phyloP scores from a whole-genome alignment of 30 jellyfish, hydroid and myxozoan species.

The Rhopilema esculentum region DNA sequence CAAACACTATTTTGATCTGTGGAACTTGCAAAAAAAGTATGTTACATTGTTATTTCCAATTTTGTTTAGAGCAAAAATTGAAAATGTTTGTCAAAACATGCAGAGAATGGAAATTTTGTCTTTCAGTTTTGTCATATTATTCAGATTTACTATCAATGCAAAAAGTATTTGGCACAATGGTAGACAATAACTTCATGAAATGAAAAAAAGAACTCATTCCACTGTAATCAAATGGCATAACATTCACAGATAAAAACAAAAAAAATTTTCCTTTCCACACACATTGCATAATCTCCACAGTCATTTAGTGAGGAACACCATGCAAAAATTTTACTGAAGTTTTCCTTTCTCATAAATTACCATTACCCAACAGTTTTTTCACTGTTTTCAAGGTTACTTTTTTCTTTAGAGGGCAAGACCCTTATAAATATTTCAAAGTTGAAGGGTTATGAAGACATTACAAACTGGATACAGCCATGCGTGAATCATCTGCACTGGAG shows the following conservation, averaged over 20 bases:
- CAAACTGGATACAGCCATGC: slow-evolving; percentile 33
- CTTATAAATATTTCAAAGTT: slow-evolving; percentile 31
- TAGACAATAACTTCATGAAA: neutral
- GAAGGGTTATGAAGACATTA: slow-evolving; percentile 4
- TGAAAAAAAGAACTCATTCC: neutral
- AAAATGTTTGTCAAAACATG: neutral
- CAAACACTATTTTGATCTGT: slow-evolving; percentile 37
- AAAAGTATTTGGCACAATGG: neutral
- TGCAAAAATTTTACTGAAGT: too few relatives aligned
- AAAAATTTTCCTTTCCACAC: neutral
- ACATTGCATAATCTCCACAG: neutral
- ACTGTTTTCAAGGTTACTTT: neutral
- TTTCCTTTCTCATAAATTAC: neutral
- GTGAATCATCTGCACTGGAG: slow-evolving; percentile 42
- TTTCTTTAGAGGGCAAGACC: neutral
- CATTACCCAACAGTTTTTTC: neutral
- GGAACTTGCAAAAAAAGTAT: slow-evolving; percentile 33
- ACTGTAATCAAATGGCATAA: neutral
- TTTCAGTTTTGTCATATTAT: neutral
- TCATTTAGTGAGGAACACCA: neutral
- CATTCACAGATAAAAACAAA: neutral
- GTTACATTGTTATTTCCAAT: neutral
- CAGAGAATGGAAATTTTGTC: neutral
- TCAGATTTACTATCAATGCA: neutral
- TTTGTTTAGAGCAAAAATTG: neutral